A percentile compares a stretch with the other conserved stretches of the same genome.
Evolutionary conservation across 2,888 invertebrate genomes (phyloP).

Genomic region (Spodoptera picta): DNA sequence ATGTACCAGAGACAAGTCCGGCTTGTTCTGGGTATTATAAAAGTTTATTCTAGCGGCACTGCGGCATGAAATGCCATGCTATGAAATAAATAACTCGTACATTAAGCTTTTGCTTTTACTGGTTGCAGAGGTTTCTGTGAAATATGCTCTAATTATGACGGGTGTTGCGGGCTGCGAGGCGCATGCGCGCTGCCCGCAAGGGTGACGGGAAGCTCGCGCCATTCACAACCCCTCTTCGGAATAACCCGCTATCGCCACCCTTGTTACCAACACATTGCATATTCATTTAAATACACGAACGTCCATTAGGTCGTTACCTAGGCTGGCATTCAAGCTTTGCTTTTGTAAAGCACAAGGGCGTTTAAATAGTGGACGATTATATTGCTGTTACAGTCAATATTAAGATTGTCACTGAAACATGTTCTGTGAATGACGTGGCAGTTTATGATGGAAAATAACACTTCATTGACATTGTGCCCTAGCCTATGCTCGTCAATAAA

Average conservation of each 20-base stretch:
- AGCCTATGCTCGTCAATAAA: no score
- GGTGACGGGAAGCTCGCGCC: constrained; percentile 50
- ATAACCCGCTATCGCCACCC: constrained; percentile 52
- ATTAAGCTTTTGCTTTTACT: constrained; percentile 52
- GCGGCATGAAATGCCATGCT: constrained; percentile 62
- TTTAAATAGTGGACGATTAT: constrained; percentile 4
- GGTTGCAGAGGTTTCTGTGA: constrained; percentile 63
- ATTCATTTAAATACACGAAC: constrained; percentile 66
- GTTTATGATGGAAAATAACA: no score
- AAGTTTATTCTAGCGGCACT: constrained; percentile 56
- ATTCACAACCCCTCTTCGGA: constrained; percentile 68
- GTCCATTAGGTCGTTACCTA: constrained; percentile 59
- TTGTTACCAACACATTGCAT: constrained; percentile 63
- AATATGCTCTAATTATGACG: constrained; percentile 70
- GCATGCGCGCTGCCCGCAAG: constrained; percentile 63
- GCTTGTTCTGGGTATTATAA: constrained; percentile 29
- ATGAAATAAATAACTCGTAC: constrained; percentile 61
- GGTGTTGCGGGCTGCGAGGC: constrained; percentile 52
- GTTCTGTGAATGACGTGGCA: no score
- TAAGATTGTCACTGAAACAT: neutral
- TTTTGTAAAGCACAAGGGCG: constrained; percentile 17
- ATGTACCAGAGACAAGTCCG: constrained; percentile 32
- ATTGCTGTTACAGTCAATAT: neutral
- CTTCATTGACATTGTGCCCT: no score
- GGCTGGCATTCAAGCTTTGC: constrained; percentile 27